Evolutionary conservation across 2,113 vertebrate species (phyloP).

Genomic region (Chlamydotis undulata): DNA sequence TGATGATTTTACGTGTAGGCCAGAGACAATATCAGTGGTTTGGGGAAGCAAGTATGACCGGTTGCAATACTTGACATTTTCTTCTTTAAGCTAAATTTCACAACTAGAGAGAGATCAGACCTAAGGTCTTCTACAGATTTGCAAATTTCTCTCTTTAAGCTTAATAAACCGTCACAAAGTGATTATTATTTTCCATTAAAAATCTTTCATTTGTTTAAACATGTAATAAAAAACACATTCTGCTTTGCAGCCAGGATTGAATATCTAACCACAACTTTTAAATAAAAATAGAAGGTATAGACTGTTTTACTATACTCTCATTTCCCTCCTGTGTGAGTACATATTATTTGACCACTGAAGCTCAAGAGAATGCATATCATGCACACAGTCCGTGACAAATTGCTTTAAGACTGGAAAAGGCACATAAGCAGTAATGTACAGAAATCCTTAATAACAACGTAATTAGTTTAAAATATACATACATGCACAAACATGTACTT

Average conservation of each 20-base stretch:
- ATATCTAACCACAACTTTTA: background rate
- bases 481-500: background rate
- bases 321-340: background rate
- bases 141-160: background rate
- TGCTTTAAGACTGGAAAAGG: background rate
- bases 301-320: background rate
- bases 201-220: background rate
- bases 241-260: background rate
- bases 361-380: background rate
- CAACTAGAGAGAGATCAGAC: background rate
- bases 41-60: background rate
- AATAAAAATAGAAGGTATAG: background rate
- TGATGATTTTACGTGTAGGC: slow-evolving; percentile 36
- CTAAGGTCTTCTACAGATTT: background rate
- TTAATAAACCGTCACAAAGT: background rate
- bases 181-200: slow-evolving; percentile 16
- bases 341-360: background rate
- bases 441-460: background rate
- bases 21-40: background rate
- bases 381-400: background rate
- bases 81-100: slow-evolving; percentile 7
- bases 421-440: background rate
- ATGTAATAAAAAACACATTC: background rate
- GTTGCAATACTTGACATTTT: background rate
- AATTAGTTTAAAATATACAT: background rate